Evolutionary conservation across 2,797 vertebrate genomes (phyloP).

Genomic region (Psittacula derbiana): DNA sequence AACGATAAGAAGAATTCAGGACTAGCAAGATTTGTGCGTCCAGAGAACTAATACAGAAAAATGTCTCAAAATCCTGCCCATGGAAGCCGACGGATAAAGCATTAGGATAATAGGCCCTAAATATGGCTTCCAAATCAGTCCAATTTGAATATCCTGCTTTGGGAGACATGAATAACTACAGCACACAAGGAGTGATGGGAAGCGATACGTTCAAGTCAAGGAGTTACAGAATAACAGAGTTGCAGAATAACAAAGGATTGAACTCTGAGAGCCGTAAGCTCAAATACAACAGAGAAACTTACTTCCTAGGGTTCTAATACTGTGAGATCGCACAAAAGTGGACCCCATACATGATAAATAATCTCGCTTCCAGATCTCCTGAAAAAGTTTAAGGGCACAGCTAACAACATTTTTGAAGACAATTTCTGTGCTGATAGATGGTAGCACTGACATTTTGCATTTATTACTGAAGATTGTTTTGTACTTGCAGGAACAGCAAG

Average conservation of each 20-base stretch:
- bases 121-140: not conserved
- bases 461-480: constrained; percentile 27
- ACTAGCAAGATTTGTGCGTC: not conserved
- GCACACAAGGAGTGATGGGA: not conserved
- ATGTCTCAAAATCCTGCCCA: not conserved
- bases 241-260: not conserved
- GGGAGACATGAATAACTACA: not conserved
- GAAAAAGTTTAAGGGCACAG: not conserved
- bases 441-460: constrained; percentile 20
- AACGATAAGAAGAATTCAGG: not conserved
- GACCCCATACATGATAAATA: not conserved
- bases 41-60: not conserved
- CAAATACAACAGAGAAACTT: not conserved
- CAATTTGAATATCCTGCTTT: not conserved
- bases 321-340: not conserved
- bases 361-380: not conserved
- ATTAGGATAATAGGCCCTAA: not conserved
- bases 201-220: not conserved
- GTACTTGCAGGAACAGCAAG: not conserved
- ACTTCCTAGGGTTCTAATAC: not conserved
- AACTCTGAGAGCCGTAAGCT: not conserved
- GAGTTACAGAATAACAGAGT: not conserved
- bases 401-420: not conserved
- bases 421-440: not conserved
- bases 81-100: not conserved